A percentile compares a stretch with the other conserved stretches of the same genome.
Evolutionary conservation across 2,888 invertebrate genomes (phyloP).

Genomic region (Drosophila algonquin): DNA sequence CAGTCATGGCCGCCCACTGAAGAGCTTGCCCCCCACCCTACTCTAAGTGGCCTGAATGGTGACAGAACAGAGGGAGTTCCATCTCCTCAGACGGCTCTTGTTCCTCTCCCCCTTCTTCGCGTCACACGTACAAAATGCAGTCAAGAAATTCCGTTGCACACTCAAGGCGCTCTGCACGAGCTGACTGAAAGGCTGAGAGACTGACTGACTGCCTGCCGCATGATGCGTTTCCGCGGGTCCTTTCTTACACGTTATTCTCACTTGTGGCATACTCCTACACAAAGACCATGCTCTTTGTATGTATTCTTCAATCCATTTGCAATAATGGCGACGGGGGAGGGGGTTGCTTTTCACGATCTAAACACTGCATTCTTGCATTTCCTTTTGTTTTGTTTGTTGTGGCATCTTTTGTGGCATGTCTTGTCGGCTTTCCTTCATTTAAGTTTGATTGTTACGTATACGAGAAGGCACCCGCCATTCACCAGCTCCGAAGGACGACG

Average conservation of each 20-base stretch:
- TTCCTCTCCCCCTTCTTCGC: conserved; percentile 6
- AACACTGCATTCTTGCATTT: neutral
- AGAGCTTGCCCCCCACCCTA: neutral
- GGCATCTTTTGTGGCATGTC: neutral
- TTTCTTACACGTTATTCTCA: neutral
- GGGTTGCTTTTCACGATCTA: neutral
- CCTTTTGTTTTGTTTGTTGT: neutral
- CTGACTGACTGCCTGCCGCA: no score
- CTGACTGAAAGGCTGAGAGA: neutral
- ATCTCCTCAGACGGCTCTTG: neutral
- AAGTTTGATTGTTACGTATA: neutral
- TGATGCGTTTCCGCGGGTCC: neutral
- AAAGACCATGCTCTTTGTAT: no score
- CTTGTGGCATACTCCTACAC: neutral
- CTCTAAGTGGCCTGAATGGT: conserved; percentile 33
- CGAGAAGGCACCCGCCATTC: no score
- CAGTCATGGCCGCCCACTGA: conserved; percentile 8
- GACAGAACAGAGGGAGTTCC: conserved; percentile 21
- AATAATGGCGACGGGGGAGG: neutral
- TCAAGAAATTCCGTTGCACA: conserved; percentile 13
- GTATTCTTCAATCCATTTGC: neutral
- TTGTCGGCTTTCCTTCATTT: neutral
- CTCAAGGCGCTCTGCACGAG: neutral
- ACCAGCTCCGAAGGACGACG: neutral
- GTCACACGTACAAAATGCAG: conserved; percentile 18